A percentile compares a stretch with the other conserved stretches of the same genome.
phyloP scores from a whole-genome alignment of 2,888 invertebrate genomes.

The Drosophila suboccidentalis region DNA sequence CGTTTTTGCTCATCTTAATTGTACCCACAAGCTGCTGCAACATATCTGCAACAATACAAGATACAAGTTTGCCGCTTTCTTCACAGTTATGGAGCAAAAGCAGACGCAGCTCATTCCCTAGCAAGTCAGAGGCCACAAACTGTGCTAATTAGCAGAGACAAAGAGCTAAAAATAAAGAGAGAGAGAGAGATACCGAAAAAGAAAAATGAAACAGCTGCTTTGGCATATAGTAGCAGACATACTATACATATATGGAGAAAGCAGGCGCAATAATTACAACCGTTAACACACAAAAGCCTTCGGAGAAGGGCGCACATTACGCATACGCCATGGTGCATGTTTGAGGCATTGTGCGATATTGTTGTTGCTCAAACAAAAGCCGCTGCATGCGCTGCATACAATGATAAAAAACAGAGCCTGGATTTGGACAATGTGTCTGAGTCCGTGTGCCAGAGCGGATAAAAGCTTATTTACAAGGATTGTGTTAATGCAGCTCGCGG shows the following conservation, averaged over 20 bases:
- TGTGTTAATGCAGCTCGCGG: slow-evolving; percentile 74
- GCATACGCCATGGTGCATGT: slow-evolving; percentile 63
- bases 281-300: slow-evolving; percentile 71
- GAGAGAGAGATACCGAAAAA: not conserved
- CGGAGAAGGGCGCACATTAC: slow-evolving; percentile 57
- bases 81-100: slow-evolving; percentile 16
- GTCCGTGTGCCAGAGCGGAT: slow-evolving; percentile 53
- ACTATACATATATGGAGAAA: slow-evolving; percentile 17
- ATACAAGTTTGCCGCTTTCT: slow-evolving; percentile 35
- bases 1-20: not conserved
- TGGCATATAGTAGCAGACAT: slow-evolving; percentile 16
- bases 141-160: slow-evolving; percentile 73
- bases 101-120: slow-evolving; percentile 2
- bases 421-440: slow-evolving; percentile 68
- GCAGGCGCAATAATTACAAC: slow-evolving; percentile 72
- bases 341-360: slow-evolving; percentile 51
- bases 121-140: slow-evolving; percentile 68
- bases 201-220: slow-evolving; percentile 43
- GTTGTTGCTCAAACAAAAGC: slow-evolving; percentile 67
- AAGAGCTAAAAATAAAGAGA: slow-evolving; percentile 45
- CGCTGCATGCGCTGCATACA: slow-evolving; percentile 56
- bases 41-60: slow-evolving; percentile 52
- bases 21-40: slow-evolving; percentile 46
- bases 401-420: slow-evolving; percentile 55
- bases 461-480: slow-evolving; percentile 78